Evolutionary conservation across 2,113 vertebrate species (phyloP), one percentile per base, ranked within the genome.

Genomic region (Ictalurus punctatus): DNA sequence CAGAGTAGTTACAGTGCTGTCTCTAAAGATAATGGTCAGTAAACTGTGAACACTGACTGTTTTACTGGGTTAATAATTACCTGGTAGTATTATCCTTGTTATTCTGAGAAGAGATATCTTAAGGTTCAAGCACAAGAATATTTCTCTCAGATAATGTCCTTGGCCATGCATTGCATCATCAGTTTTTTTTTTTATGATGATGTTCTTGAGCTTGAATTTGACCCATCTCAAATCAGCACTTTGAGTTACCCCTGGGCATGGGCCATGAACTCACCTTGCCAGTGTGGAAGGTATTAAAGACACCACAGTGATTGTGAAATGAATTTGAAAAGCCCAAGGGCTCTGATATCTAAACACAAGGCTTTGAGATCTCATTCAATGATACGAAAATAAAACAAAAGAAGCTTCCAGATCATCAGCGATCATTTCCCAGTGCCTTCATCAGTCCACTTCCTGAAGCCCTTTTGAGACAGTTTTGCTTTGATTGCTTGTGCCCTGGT

Each of bases 401-500:
- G 17, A 69, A 71, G 69, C 84, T 89, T 90, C 61, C 27, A 25
- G 52, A 59, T 87, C 48, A 56, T 27, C 44, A 0, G 37, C 69
- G 13, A 80, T 74, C 58, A 65, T 88, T 48, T 83, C 34, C 17
- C 69, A 16, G 6, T 13, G 8, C 81, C 67, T 44, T 87, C 54
- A 78, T 84, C 69, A 61, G 79, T 12, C 81, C 73, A 44, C 63
- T 90, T 91, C 73, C 84, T 87, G 86, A 23, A 59, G 85, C 86
- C 54, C 85, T 85, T 74, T 86, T 40, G 25, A 83, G 83, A 59
- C 30, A 37, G 54, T 85, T 61, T 73, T 65, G 84, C 87, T 89
- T 90, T 89, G 87, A 90, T 90, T 86, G 90, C 78, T 40, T 54
- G 80, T 37, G 40, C 80, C 76, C 65, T 76, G 6, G 2, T 81